Evolutionary conservation across 2,888 invertebrate genomes (phyloP), one percentile per base, ranked within the genome.

Genomic region (Lasioglossum malachurum): DNA sequence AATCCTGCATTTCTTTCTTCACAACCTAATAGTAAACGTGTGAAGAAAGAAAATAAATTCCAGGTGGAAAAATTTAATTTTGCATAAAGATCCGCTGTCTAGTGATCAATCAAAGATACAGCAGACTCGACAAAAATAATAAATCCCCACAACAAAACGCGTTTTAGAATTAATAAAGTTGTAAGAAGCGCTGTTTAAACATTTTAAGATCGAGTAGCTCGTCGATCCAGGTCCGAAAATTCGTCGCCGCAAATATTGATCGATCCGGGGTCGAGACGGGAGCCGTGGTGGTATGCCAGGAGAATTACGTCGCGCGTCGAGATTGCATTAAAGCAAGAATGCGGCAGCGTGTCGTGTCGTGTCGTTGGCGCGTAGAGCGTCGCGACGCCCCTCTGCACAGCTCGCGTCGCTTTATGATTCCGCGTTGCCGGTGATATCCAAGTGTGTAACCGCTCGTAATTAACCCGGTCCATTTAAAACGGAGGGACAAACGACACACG

Each of bases 381-480:
- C 60, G 60, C 60, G 31, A 53, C 53, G 53, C 53, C 53, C 10
- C 53, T n/a, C 53, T 53, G 23, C n/a, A n/a, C 23, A 8, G 23
- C 23, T 1, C 64, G 64, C 27, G 60, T 31, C 31, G 64, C 64
- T 64, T 64, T 64, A 31, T 64, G 64, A 64, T 64, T 31, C 64
- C 31, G 5, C 7, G 60, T 60, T 8, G 67, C 75, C 31, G 44
- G 35, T 53, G 72, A 53, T 53, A 82, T 82, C 72, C 60, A 73
- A 72, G 72, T 7, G 35, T 35, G 35, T 60, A 35, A 71, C 44
- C 44, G 46, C 41, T 38, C 49, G 35, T 53, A 79, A 85, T 85
- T 85, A 79, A 75, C 72, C 38, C 14, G 75, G 72, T 35, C 75
- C 78, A 73, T 83, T 79, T 74, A 86, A 46, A 78, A 49, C 57